Evolutionary conservation across 2,888 invertebrate genomes (phyloP), one percentile per base, ranked within the genome.

Genomic region (Aethes cnicana): DNA sequence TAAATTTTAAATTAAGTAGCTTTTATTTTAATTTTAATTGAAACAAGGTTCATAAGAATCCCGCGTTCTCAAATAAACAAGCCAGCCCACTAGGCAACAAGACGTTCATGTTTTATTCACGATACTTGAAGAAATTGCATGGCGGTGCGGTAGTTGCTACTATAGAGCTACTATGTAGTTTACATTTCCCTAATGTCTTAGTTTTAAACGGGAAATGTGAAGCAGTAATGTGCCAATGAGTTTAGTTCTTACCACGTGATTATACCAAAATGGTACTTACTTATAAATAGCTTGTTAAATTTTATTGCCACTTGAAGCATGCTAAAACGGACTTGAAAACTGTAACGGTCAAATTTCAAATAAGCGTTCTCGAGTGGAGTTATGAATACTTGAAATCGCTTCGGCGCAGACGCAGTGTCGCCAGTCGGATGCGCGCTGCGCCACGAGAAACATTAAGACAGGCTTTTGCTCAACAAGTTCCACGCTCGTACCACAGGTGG

Each of bases 401-500:
- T 56, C 46, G 25, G 48, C 63, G 61, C 58, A 69, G 69, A 69
- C 67, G 58, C 49, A 49, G 54, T 30, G 54, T 43, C 54, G 49
- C 54, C 49, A 14, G 30, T 14, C 33, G 35, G 25, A 26, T 26
- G 43, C 32, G 37, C 39, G 39, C 18, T 35, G 37, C 39, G 39
- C 18, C 42, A n/a, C 28, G 26, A 35, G 33, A 52, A 47, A 36
- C 49, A 32, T 35, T 54, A 32, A 32, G 26, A 16, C 20, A 25
- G 21, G 26, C 18, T 18, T 33, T 17, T 28, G 54, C 49, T 64
- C 64, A 77, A 68, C 59, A 61, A 78, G 85, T 87, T 84, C 78
- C 64, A 58, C 65, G 41, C 25, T 12, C 4, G 25, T 12, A 50
- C 26, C 57, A 72, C 63, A 87, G 87, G 82, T 86, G 86, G 86